Evolutionary conservation across 2,797 vertebrate genomes (phyloP).

Genomic region (Streptopelia turtur): DNA sequence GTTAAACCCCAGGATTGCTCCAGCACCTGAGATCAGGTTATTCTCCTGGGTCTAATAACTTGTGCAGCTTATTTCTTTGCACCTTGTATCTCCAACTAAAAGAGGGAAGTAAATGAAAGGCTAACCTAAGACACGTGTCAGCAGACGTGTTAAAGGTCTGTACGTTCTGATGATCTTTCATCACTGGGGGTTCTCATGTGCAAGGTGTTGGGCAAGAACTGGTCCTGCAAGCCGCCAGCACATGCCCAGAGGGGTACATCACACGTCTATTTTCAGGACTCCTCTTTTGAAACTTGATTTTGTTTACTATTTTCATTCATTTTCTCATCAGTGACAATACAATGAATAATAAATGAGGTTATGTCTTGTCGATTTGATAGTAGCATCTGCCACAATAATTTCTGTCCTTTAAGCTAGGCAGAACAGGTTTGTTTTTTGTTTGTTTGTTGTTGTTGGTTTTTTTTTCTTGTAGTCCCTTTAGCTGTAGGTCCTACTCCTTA

Average conservation of each 20-base stretch:
- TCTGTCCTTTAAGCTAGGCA: background rate
- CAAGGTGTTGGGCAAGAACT: background rate
- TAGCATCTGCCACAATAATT: background rate
- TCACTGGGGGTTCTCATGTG: background rate
- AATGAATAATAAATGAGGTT: slow-evolving; percentile 18
- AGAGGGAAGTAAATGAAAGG: background rate
- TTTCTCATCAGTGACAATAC: background rate
- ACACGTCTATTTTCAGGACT: background rate
- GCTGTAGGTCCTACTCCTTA: background rate
- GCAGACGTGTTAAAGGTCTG: background rate
- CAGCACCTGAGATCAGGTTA: background rate
- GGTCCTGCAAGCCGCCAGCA: background rate
- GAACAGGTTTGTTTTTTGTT: background rate
- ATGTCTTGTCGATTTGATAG: background rate
- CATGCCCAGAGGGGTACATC: background rate
- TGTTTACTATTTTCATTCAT: background rate
- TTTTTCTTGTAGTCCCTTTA: background rate
- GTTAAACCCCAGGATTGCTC: background rate
- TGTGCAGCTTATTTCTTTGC: background rate
- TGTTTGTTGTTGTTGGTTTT: background rate
- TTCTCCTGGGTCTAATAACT: background rate
- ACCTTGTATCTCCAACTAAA: background rate
- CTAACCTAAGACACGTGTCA: background rate
- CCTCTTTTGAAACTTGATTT: background rate
- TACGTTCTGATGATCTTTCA: background rate